These are phyloP conservation scores for Melitaea athalia DNA, from an alignment of 2,888 invertebrate genomes.

Conservation along the genomic window DNA sequence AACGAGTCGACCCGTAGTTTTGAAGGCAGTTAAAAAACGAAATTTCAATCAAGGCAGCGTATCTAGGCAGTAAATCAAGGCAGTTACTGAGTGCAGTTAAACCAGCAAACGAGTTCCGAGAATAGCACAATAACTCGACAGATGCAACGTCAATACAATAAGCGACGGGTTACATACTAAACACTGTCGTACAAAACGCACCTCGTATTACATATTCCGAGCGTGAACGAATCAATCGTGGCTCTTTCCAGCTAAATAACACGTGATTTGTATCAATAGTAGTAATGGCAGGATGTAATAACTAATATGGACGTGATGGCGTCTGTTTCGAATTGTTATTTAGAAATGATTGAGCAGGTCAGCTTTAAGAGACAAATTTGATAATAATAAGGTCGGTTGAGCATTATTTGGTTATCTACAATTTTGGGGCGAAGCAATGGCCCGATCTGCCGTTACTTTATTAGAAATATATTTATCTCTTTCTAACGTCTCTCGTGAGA, in stretches of 20 bases:
- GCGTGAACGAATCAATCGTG: constrained; percentile 8
- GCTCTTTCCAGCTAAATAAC: constrained; percentile 27
- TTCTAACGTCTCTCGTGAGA: too few relatives aligned
- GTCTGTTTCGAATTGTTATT: background rate
- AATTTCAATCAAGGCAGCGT: too few relatives aligned
- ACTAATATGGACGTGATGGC: background rate
- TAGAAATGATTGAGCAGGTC: too few relatives aligned
- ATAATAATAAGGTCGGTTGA: too few relatives aligned
- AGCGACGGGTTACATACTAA: constrained; percentile 12
- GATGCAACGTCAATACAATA: background rate
- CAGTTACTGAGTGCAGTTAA: background rate
- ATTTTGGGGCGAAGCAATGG: too few relatives aligned
- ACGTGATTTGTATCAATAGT: constrained; percentile 25
- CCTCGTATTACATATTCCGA: constrained; percentile 19
- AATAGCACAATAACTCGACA: background rate
- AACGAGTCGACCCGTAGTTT: too few relatives aligned
- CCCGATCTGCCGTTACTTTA: too few relatives aligned
- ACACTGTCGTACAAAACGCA: constrained; percentile 9
- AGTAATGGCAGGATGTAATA: constrained; percentile 4
- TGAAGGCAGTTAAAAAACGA: too few relatives aligned
- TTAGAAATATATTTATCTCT: too few relatives aligned
- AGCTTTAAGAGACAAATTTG: too few relatives aligned
- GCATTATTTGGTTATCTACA: too few relatives aligned
- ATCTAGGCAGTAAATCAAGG: background rate
- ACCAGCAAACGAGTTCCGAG: background rate